Evolutionary conservation across 2,113 vertebrate genomes (phyloP).

Genomic region (Rhizomys pruinosus): DNA sequence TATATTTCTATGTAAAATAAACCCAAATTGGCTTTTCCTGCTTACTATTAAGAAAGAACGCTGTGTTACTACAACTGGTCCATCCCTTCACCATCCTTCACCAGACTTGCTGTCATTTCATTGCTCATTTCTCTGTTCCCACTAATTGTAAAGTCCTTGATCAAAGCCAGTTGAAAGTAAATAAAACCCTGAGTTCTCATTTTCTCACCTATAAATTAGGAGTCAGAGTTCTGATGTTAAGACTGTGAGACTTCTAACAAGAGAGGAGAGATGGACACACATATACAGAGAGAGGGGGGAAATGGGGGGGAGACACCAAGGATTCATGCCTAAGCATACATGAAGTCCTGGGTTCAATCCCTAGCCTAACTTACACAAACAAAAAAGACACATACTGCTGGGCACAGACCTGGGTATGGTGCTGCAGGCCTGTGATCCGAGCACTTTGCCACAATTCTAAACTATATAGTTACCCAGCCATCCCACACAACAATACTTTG

Average conservation of each 20-base stretch:
- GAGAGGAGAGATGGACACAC: background rate
- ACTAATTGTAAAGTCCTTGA: background rate
- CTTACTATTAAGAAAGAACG: background rate
- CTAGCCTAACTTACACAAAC: background rate
- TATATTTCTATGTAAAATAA: background rate
- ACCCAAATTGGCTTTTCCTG: background rate
- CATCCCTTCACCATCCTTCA: too few relatives aligned
- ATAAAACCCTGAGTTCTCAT: constrained; percentile 31
- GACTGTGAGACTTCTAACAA: background rate
- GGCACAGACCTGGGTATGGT: background rate
- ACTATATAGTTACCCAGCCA: background rate
- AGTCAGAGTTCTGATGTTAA: background rate
- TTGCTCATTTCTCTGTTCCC: background rate
- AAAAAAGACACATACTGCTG: background rate
- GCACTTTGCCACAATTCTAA: background rate
- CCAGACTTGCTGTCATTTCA: background rate
- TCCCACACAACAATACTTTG: background rate
- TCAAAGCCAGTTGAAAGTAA: background rate
- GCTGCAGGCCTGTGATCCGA: background rate
- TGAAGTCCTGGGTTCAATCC: background rate
- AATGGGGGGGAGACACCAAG: background rate
- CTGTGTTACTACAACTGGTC: background rate
- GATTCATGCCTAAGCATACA: background rate
- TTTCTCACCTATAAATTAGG: constrained; percentile 14
- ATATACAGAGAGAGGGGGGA: too few relatives aligned